phyloP scores from a whole-genome alignment of 1,140 invertebrate genomes.

The Drosophila varians region DNA sequence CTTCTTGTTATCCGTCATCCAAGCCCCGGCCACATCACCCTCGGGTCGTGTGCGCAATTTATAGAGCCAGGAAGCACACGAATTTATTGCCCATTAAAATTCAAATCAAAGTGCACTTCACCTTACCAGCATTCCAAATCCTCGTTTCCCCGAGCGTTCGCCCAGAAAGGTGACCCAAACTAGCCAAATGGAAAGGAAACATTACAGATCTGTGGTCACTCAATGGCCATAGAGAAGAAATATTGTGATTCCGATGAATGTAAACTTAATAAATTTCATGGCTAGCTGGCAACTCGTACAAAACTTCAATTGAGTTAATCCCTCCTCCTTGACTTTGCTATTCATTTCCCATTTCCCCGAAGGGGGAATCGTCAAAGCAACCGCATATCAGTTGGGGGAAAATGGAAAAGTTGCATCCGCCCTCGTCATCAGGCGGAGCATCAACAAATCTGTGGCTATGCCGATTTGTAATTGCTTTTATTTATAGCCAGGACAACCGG shows the following conservation, averaged over 20 bases:
- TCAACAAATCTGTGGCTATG: conserved; percentile 37
- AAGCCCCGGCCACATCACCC: neutral
- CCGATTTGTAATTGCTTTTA: conserved; percentile 68
- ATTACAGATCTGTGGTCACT: conserved; percentile 31
- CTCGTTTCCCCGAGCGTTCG: neutral
- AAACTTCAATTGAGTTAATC: conserved; percentile 41
- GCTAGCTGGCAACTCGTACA: conserved; percentile 1
- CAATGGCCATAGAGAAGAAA: conserved; percentile 7
- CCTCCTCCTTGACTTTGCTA: neutral
- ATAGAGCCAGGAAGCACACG: conserved; percentile 19
- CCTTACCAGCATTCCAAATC: neutral
- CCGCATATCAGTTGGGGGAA: conserved; percentile 15
- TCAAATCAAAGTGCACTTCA: conserved; percentile 52
- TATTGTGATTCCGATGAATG: conserved; percentile 19
- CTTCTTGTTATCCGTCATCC: conserved; percentile 1
- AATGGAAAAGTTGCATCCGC: conserved; percentile 37
- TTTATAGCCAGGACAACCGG: conserved; percentile 37
- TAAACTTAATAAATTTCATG: conserved; percentile 39
- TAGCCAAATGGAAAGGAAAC: conserved; percentile 25
- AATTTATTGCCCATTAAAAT: conserved; percentile 50
- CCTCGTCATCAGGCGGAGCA: conserved; percentile 17
- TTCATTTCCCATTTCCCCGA: conserved; percentile 6
- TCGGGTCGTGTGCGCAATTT: conserved; percentile 48
- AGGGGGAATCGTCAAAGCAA: conserved; percentile 39
- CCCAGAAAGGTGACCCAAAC: conserved; percentile 4